Evolutionary conservation across 2,888 invertebrate genomes (phyloP), one percentile per base, ranked within the genome.

Genomic region (Operophtera brumata): DNA sequence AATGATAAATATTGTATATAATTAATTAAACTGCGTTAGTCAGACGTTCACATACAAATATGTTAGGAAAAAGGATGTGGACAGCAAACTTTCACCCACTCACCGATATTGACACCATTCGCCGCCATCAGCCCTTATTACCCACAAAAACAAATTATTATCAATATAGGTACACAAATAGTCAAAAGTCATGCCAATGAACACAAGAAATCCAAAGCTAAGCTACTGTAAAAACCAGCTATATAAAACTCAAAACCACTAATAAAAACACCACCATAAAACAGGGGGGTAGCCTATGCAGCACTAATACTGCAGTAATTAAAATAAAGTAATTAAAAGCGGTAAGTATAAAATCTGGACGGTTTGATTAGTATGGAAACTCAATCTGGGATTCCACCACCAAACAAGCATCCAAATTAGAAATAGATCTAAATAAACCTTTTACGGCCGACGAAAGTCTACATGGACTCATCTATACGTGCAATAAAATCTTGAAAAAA

Each of bases 71-170:
- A 70, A 63, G 62, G 66, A 74, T 73, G 71, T 71, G 82, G 78
- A 79, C 71, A 62, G 7, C 9, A 30, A 26, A 45, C 52, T 41
- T 52, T 77, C 80, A 81, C 80, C 79, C 79, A 87, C 87, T 88
- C 85, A 89, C 88, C 87, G 67, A 76, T 67, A 71, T 82, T 80
- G 77, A 73, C 80, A 78, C 80, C 79, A 70, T 78, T 77, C 73
- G 78, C 73, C 70, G 81, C 71, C 65, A 73, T 68, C 80, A 84
- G 80, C 78, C 84, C 87, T 87, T 82, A 70, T 81, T 80, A 84
- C 79, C 85, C 81, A 83, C 80, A 84, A 83, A 75, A 86, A 80
- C 70, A 80, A 82, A 80, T 77, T 42, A 71, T 70, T 64, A 66
- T 78, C 74, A 77, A 71, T 75, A 77, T 66, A 74, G 65, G 72